Conservation (phyloP, 2,888 invertebrate genomes). For the Lottia scabra region DNA sequence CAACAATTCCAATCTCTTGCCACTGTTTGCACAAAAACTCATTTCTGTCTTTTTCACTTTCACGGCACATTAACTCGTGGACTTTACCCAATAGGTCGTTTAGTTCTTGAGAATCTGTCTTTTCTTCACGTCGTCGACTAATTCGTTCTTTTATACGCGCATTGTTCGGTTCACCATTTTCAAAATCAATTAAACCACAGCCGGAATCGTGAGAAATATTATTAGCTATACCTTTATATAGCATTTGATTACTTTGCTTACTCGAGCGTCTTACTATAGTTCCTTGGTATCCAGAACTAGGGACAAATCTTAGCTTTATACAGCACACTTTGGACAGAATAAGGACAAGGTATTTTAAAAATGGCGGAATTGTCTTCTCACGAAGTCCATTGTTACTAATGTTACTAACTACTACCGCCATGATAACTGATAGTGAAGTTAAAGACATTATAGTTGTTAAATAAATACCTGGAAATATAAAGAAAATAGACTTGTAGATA, state of each 20-base stretch:
- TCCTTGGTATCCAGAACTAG: background rate
- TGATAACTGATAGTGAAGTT: constrained; percentile 66
- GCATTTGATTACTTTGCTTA: constrained; percentile 9
- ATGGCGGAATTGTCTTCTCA: constrained; percentile 43
- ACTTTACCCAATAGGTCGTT: constrained; percentile 49
- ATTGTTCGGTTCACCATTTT: constrained; percentile 42
- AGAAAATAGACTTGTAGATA: background rate
- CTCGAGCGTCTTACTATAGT: constrained; percentile 11
- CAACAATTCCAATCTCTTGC: constrained; percentile 70
- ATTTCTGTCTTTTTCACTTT: constrained; percentile 46
- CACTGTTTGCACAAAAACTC: constrained; percentile 52
- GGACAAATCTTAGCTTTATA: constrained; percentile 39
- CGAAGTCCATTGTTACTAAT: constrained; percentile 63
- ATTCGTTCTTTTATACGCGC: background rate
- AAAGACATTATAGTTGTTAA: constrained; percentile 68
- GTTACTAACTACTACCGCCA: constrained; percentile 68
- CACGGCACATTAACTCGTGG: constrained; percentile 47
- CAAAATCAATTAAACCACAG: constrained; percentile 54
- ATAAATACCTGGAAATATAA: constrained; percentile 62
- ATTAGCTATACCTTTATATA: constrained; percentile 37
- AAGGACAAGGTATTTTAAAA: constrained; percentile 34
- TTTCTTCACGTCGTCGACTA: constrained; percentile 9
- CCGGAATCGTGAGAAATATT: constrained; percentile 55
- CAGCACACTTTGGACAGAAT: constrained; percentile 45
- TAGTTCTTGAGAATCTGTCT: constrained; percentile 35